Conservation (phyloP, 2,888 invertebrate genomes). For the Lingula anatina region DNA sequence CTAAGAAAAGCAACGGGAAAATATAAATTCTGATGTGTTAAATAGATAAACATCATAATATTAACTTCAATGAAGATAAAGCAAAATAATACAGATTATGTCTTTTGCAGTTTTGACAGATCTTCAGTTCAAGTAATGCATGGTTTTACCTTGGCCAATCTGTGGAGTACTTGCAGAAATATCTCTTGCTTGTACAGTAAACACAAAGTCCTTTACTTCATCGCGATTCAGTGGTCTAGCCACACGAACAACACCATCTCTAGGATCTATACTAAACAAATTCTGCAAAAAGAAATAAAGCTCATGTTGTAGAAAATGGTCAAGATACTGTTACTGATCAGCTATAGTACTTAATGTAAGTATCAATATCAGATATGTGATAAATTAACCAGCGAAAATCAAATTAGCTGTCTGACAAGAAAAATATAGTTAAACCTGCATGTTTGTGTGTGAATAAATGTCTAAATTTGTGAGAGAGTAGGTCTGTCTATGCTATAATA, state of each 20-base stretch:
- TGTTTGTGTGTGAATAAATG: no score
- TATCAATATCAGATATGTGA: no score
- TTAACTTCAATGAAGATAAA: no score
- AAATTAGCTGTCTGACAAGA: no score
- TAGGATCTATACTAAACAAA: constrained; percentile 71
- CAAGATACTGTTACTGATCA: background rate
- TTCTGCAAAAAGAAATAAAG: constrained; percentile 52
- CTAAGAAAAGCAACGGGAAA: no score
- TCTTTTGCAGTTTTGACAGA: no score
- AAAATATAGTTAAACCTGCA: background rate
- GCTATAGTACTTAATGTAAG: background rate
- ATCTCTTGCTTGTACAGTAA: constrained; percentile 77
- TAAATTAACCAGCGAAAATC: no score
- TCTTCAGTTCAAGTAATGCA: no score
- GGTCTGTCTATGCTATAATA: constrained; percentile 3
- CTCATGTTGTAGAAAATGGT: constrained; percentile 30
- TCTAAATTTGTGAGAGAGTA: no score
- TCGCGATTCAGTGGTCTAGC: constrained; percentile 72
- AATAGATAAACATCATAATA: no score
- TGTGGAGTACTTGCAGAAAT: constrained; percentile 73
- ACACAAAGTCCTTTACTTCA: constrained; percentile 68
- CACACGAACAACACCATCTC: constrained; percentile 71
- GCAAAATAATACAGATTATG: no score
- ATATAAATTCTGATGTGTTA: no score
- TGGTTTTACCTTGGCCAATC: constrained; percentile 65